phyloP scores from a whole-genome alignment of 2,113 vertebrate genomes.

The Irena cyanogastra region DNA sequence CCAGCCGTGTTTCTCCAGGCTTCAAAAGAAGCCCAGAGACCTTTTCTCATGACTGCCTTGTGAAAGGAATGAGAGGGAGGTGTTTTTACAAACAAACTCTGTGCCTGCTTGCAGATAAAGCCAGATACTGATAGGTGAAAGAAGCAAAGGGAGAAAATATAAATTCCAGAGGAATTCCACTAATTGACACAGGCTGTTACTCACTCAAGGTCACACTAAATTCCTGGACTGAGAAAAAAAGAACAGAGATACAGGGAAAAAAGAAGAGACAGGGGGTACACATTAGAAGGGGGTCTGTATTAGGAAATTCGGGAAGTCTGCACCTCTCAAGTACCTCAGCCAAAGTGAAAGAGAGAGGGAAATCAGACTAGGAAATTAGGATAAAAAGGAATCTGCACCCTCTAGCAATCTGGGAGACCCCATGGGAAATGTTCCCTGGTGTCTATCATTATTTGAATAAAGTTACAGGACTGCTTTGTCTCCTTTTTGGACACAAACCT shows the following conservation, averaged over 20 bases:
- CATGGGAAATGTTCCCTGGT: neutral
- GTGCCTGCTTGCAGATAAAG: neutral
- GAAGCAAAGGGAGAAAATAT: neutral
- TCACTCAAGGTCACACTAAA: neutral
- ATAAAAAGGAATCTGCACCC: neutral
- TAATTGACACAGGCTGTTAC: neutral
- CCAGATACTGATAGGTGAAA: neutral
- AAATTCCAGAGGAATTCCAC: neutral
- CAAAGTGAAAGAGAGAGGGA: neutral
- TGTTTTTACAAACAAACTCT: neutral
- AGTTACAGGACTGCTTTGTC: neutral
- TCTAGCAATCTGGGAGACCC: neutral
- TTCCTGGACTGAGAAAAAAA: neutral
- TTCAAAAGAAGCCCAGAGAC: neutral
- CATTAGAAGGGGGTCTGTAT: neutral
- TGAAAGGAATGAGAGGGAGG: neutral
- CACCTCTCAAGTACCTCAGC: neutral
- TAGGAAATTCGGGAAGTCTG: neutral
- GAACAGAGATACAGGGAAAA: neutral
- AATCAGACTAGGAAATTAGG: neutral
- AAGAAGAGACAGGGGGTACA: accelerated
- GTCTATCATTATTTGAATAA: neutral
- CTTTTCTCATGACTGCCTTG: neutral
- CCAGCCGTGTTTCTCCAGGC: neutral
- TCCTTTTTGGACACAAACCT: neutral